These are phyloP conservation scores for Phoxinus phoxinus DNA, from an alignment of 2,113 vertebrate genomes.

Conservation along the genomic window DNA sequence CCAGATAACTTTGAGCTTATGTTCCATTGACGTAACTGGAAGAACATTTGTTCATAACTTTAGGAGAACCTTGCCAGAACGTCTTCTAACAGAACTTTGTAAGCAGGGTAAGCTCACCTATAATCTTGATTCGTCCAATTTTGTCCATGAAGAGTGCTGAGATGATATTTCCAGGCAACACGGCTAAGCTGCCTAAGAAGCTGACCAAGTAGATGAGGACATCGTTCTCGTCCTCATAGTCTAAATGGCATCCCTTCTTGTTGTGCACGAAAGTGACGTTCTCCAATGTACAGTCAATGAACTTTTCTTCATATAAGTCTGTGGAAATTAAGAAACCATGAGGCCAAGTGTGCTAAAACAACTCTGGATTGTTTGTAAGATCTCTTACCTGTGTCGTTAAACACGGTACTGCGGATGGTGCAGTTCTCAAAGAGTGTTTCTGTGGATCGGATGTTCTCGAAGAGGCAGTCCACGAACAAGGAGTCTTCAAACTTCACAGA, in stretches of 20 bases:
- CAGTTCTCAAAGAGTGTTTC: slow-evolving; percentile 94
- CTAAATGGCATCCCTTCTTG: slow-evolving; percentile 89
- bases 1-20: too few relatives aligned
- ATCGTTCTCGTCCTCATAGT: slow-evolving; percentile 87
- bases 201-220: slow-evolving; percentile 94
- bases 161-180: slow-evolving; percentile 94
- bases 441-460: slow-evolving; percentile 89
- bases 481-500: slow-evolving; percentile 94
- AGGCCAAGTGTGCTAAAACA: not conserved
- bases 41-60: too few relatives aligned
- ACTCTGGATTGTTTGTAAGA: not conserved
- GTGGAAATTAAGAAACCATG: slow-evolving; percentile 37
- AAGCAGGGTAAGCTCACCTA: slow-evolving; percentile 79
- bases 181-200: slow-evolving; percentile 92
- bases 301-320: slow-evolving; percentile 90
- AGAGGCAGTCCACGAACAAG: slow-evolving; percentile 90
- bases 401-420: slow-evolving; percentile 85
- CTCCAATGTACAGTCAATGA: slow-evolving; percentile 85
- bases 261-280: slow-evolving; percentile 81
- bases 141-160: slow-evolving; percentile 95
- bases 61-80: too few relatives aligned
- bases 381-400: slow-evolving; percentile 89
- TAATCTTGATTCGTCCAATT: slow-evolving; percentile 92
- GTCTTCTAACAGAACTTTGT: not conserved
- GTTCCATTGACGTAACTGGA: too few relatives aligned